Percentiles rank a stretch among this genome's conserved stretches.
These are phyloP conservation scores for Eumaeus atala DNA, from an alignment of 1,140 invertebrate species.

Conservation along the genomic window DNA sequence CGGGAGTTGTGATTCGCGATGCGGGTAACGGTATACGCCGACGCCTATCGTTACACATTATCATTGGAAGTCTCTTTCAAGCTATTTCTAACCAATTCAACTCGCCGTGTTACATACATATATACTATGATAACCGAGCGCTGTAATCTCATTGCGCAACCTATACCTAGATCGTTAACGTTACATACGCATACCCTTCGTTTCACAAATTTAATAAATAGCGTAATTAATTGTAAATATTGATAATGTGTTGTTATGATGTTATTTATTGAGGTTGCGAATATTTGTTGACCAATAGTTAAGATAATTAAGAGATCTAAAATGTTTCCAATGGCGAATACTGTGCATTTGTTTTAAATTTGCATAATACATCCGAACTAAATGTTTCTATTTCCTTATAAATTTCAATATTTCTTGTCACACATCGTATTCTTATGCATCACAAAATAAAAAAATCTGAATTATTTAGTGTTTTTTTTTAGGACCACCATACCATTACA, in stretches of 20 bases:
- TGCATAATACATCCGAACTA: constrained; percentile 47
- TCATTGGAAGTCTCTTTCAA: too few relatives aligned
- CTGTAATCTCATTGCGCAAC: too few relatives aligned
- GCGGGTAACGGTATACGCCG: too few relatives aligned
- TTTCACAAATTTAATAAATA: constrained; percentile 11
- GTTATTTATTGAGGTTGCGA: constrained; percentile 60
- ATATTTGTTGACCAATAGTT: constrained; percentile 68
- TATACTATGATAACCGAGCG: too few relatives aligned
- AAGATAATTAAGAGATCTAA: constrained; percentile 41
- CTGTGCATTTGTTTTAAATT: constrained; percentile 37
- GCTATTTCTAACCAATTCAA: too few relatives aligned
- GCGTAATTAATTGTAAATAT: constrained; percentile 38
- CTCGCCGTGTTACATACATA: too few relatives aligned
- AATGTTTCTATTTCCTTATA: constrained; percentile 49
- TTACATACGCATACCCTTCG: not conserved
- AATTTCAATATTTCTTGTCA: constrained; percentile 55
- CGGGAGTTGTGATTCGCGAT: too few relatives aligned
- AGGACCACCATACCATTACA: constrained; percentile 6
- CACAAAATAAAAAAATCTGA: constrained; percentile 48
- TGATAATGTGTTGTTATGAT: constrained; percentile 49
- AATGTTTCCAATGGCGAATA: constrained; percentile 37
- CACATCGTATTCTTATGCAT: constrained; percentile 57
- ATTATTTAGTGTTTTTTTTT: constrained; percentile 25
- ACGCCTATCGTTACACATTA: too few relatives aligned
- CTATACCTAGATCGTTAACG: too few relatives aligned